These are phyloP conservation scores for Poeciliopsis gracilis DNA, from an alignment of 2,797 vertebrate genomes.

Conservation along the genomic window DNA sequence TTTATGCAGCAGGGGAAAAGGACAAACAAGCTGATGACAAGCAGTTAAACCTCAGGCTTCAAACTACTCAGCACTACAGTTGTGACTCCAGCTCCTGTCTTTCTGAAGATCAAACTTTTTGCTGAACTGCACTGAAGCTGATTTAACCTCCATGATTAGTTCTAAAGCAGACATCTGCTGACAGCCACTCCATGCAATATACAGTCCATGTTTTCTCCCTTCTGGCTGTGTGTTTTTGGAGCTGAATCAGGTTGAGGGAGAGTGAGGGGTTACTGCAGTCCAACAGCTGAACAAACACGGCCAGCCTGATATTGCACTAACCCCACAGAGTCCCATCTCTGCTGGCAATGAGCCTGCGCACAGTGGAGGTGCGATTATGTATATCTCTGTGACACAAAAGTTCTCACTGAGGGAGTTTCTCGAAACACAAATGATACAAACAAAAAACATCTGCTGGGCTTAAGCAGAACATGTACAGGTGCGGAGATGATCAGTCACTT, in stretches of 20 bases:
- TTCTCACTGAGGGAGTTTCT: conserved; percentile 44
- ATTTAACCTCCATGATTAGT: conserved; percentile 17
- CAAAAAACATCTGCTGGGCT: conserved; percentile 43
- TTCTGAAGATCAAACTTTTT: neutral
- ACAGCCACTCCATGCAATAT: conserved; percentile 24
- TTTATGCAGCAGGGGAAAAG: neutral
- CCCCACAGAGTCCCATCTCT: conserved; percentile 65
- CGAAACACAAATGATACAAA: conserved; percentile 28
- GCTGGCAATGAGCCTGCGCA: conserved; percentile 35
- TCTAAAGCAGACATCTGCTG: conserved; percentile 19
- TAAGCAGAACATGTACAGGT: conserved; percentile 39
- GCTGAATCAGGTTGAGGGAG: conserved; percentile 49
- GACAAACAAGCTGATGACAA: neutral
- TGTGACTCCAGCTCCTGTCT: neutral
- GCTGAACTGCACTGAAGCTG: conserved; percentile 20
- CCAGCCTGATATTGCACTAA: conserved; percentile 71
- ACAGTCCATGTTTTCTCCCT: conserved; percentile 18
- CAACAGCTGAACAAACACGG: conserved; percentile 82
- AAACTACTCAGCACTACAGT: neutral
- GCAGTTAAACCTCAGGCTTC: neutral
- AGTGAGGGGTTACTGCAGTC: conserved; percentile 68
- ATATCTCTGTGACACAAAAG: conserved; percentile 37
- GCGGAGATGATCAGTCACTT: conserved; percentile 19
- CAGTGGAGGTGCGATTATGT: conserved; percentile 48
- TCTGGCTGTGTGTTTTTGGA: conserved; percentile 15